Percentiles rank a stretch among this genome's conserved stretches.
Evolutionary conservation across 1,140 invertebrate genomes (phyloP).

Genomic region (Drosophila prosaltans): DNA sequence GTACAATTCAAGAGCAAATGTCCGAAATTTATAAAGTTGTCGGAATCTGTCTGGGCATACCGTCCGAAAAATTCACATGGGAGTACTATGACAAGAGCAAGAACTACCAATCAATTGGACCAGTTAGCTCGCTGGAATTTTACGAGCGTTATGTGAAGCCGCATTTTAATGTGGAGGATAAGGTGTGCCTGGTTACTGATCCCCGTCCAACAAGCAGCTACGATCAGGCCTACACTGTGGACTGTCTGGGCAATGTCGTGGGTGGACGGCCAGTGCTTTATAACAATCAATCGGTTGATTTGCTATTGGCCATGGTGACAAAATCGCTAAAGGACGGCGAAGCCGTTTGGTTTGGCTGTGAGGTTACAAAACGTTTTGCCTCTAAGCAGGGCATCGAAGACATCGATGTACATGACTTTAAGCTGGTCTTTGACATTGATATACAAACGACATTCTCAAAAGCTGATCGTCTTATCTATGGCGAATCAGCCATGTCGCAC

Average conservation of each 20-base stretch:
- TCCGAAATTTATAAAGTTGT: slow-evolving; percentile 91
- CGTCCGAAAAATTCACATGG: slow-evolving; percentile 92
- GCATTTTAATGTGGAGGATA: slow-evolving; percentile 92
- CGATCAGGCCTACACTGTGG: slow-evolving; percentile 92
- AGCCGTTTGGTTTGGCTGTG: slow-evolving; percentile 97
- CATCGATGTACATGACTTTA: slow-evolving; percentile 90
- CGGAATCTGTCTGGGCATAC: slow-evolving; percentile 91
- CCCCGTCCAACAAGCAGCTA: slow-evolving; percentile 91
- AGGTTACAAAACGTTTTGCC: slow-evolving; percentile 91
- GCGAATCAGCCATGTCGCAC: slow-evolving; percentile 95
- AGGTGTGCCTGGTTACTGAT: slow-evolving; percentile 94
- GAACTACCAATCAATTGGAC: slow-evolving; percentile 89
- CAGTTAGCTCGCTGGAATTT: slow-evolving; percentile 91
- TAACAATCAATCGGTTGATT: slow-evolving; percentile 93
- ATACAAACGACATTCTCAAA: slow-evolving; percentile 90
- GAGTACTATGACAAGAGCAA: slow-evolving; percentile 95
- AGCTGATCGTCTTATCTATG: slow-evolving; percentile 92
- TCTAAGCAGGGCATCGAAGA: slow-evolving; percentile 93
- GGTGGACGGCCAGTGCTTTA: slow-evolving; percentile 90
- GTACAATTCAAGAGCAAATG: slow-evolving; percentile 88
- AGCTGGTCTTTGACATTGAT: slow-evolving; percentile 91
- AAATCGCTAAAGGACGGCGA: slow-evolving; percentile 92
- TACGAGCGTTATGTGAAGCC: slow-evolving; percentile 92
- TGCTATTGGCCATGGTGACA: slow-evolving; percentile 89
- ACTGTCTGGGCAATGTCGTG: slow-evolving; percentile 93